Evolutionary conservation across 2,797 vertebrate genomes (phyloP), one percentile per base, ranked within the genome.

Genomic region (Urocyon cinereoargenteus): DNA sequence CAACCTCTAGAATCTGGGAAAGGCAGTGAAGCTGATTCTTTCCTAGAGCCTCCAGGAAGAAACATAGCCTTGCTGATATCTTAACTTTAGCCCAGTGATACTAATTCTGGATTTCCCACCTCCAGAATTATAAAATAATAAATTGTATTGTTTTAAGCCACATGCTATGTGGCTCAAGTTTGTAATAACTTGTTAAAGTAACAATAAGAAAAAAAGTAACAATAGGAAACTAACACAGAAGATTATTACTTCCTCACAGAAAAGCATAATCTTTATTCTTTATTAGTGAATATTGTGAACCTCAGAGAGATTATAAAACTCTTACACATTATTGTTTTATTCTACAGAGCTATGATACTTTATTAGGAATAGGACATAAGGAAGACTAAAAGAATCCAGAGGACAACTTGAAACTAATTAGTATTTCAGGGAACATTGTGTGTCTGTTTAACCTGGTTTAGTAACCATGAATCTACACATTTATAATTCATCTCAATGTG

Each of bases 361-460:
- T 86, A 45, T 78, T 85, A 78, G 55, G n/a, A 51, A 31, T 26
- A 70, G 34, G 31, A 62, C 15, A 31, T 36, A 12, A 70, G 79
- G 49, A 78, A 57, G 49, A 62, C 84, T 36, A 79, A 81, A 81
- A 57, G 78, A 86, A 89, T 51, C 21, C 14, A 45, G 9, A 62
- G 18, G n/a, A 82, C 92, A 61, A 78, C 12, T 88, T 1, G 79
- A 75, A 93, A 51, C 26, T 66, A 57, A 45, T 64, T 36, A 59
- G 26, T 34, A 57, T 91, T 59, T 94, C 70, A 86, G 77, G 57
- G 45, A 88, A 73, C 6, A 40, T 18, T 45, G 40, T 64, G 7
- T 81, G 49, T 51, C 51, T 19, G 14, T 88, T 91, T 78, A 94
- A 72, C 57, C 26, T 18, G 88, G 49, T 78, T 86, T 94, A 94